Evolutionary conservation across 2,888 invertebrate genomes (phyloP).

Genomic region (Automeris io): DNA sequence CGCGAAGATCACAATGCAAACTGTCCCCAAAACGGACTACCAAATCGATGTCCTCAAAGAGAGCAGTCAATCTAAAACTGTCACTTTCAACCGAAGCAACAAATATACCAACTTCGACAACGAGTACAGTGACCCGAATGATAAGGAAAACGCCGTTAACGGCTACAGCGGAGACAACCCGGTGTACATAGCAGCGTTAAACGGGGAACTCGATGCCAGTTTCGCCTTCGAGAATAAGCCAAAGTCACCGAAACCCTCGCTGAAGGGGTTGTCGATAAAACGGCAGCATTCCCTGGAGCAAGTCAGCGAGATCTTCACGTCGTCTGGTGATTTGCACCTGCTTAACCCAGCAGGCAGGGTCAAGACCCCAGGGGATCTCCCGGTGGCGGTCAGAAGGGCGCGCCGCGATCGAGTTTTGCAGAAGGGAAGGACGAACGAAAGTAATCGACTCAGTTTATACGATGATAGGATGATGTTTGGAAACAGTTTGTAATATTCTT

Average conservation of each 20-base stretch:
- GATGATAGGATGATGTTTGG: constrained; percentile 92
- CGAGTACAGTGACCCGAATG: constrained; percentile 65
- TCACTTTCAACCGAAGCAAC: constrained; percentile 55
- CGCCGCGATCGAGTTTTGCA: constrained; percentile 78
- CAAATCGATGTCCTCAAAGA: constrained; percentile 63
- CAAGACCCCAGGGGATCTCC: constrained; percentile 89
- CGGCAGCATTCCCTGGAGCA: constrained; percentile 85
- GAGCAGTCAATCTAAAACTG: constrained; percentile 49
- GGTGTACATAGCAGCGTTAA: constrained; percentile 59
- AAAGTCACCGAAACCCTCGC: constrained; percentile 42
- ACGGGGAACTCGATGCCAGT: constrained; percentile 54
- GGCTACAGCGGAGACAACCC: constrained; percentile 63
- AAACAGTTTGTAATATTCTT: constrained; percentile 58
- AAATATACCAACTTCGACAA: constrained; percentile 69
- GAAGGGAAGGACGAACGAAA: constrained; percentile 60
- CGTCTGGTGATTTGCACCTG: constrained; percentile 80
- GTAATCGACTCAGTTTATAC: constrained; percentile 88
- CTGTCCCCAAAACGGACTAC: constrained; percentile 43
- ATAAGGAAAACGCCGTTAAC: constrained; percentile 58
- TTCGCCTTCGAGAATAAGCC: constrained; percentile 44
- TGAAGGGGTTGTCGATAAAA: constrained; percentile 53
- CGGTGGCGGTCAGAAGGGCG: constrained; percentile 85
- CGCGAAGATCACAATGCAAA: constrained; percentile 67
- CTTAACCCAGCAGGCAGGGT: constrained; percentile 86
- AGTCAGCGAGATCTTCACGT: constrained; percentile 85